Evolutionary conservation across 1,140 invertebrate species (phyloP).

Genomic region (Pseudoatta argentina): DNA sequence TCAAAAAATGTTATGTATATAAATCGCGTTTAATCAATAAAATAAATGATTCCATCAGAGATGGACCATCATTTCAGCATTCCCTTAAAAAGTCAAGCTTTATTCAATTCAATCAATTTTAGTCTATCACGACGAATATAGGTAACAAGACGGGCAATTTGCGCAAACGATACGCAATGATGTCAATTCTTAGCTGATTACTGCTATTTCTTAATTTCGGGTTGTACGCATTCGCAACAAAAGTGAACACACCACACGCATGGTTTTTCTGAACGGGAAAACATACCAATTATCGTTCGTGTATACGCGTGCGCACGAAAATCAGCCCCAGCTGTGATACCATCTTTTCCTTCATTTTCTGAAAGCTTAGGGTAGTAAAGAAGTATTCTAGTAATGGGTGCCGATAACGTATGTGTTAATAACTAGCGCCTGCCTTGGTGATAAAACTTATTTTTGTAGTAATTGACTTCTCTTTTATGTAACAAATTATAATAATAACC

Average conservation of each 20-base stretch:
- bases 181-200: conserved; percentile 58
- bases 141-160: not conserved
- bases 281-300: conserved; percentile 68
- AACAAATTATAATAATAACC: not conserved
- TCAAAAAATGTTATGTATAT: too few species aligned
- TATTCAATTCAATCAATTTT: conserved; percentile 8
- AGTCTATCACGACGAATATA: not conserved
- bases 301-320: not conserved
- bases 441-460: conserved; percentile 67
- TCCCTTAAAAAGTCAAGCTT: not conserved
- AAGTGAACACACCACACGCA: not conserved
- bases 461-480: conserved; percentile 66
- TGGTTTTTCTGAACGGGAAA: conserved; percentile 54
- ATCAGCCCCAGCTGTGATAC: not conserved
- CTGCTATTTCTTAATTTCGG: conserved; percentile 55
- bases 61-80: too few species aligned
- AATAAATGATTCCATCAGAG: too few species aligned
- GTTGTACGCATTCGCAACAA: conserved; percentile 38
- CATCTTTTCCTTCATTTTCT: conserved; percentile 14
- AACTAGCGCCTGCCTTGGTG: not conserved
- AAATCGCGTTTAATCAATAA: too few species aligned
- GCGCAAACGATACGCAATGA: conserved; percentile 23
- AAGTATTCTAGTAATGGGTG: conserved; percentile 62
- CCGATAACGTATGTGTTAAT: conserved; percentile 69
- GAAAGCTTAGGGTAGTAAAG: conserved; percentile 53